Conservation (phyloP, 2,113 vertebrate species). For the Cyprinodon brontotheroides region DNA sequence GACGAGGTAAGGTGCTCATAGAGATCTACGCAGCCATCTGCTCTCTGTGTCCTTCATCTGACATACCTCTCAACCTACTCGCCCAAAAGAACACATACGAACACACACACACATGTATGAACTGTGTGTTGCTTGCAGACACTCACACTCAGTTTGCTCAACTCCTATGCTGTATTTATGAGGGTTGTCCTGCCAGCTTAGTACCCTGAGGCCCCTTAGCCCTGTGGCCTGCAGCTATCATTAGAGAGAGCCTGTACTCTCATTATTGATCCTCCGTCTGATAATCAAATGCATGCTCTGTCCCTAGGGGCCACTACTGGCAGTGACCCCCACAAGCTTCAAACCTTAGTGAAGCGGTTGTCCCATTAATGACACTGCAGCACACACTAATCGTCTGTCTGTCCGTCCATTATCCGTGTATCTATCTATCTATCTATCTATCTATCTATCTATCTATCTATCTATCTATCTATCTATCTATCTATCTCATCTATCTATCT, state of each 20-base stretch:
- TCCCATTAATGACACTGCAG: slow-evolving; percentile 61
- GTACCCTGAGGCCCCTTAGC: slow-evolving; percentile 75
- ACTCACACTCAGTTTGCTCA: slow-evolving; percentile 32
- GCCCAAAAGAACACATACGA: slow-evolving; percentile 35
- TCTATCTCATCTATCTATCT: slow-evolving; percentile 52
- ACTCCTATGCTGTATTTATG: slow-evolving; percentile 75
- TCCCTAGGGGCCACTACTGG: slow-evolving; percentile 72
- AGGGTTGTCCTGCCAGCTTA: slow-evolving; percentile 67
- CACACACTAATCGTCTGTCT: slow-evolving; percentile 7
- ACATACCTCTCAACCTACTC: slow-evolving; percentile 71
- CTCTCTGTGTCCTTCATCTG: slow-evolving; percentile 76
- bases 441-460: slow-evolving; percentile 13
- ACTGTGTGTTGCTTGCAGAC: slow-evolving; percentile 2
- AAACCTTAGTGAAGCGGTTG: slow-evolving; percentile 48
- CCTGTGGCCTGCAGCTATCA: slow-evolving; percentile 84
- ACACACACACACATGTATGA: slow-evolving; percentile 8
- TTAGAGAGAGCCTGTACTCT: slow-evolving; percentile 79
- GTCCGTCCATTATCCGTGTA: background rate
- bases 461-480: slow-evolving; percentile 23
- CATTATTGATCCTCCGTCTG: slow-evolving; percentile 81
- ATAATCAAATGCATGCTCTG: slow-evolving; percentile 72
- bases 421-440: slow-evolving; percentile 6
- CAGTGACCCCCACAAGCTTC: slow-evolving; percentile 60
- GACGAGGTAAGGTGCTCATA: slow-evolving; percentile 52
- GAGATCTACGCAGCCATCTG: slow-evolving; percentile 69